A percentile compares a stretch with the other conserved stretches of the same genome.
These are phyloP conservation scores for Orthosia cruda DNA, from an alignment of 2,888 invertebrate species.

Conservation along the genomic window DNA sequence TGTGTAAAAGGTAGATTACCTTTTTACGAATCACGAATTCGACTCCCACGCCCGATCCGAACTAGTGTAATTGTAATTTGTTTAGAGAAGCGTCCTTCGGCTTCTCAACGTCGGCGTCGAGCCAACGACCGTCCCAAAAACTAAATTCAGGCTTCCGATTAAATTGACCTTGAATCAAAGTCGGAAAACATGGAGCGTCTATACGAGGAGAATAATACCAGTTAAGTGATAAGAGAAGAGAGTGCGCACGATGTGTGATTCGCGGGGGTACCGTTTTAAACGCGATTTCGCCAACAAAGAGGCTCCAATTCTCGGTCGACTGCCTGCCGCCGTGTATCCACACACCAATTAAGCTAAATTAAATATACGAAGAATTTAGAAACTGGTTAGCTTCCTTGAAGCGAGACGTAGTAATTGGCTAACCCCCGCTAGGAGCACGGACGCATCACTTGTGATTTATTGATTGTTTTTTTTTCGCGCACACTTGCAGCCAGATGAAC, in stretches of 20 bases:
- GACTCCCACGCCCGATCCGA: slow-evolving; percentile 51
- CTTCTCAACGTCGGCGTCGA: slow-evolving; percentile 38
- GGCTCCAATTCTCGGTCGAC: slow-evolving; percentile 89
- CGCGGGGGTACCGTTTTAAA: slow-evolving; percentile 85
- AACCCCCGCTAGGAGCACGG: slow-evolving; percentile 87
- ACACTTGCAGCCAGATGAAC: slow-evolving; percentile 72
- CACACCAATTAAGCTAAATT: slow-evolving; percentile 91
- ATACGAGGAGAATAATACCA: slow-evolving; percentile 69
- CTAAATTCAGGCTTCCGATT: slow-evolving; percentile 46
- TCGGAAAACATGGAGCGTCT: slow-evolving; percentile 46
- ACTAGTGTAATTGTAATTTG: slow-evolving; percentile 67
- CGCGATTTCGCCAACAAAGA: slow-evolving; percentile 88
- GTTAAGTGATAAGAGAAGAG: slow-evolving; percentile 75
- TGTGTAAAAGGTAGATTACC: slow-evolving; percentile 55
- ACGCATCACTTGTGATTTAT: slow-evolving; percentile 88
- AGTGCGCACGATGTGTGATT: slow-evolving; percentile 74
- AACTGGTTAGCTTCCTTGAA: slow-evolving; percentile 91
- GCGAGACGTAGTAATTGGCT: slow-evolving; percentile 91
- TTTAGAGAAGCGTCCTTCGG: slow-evolving; percentile 48
- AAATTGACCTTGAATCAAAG: slow-evolving; percentile 55
- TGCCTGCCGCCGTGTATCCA: slow-evolving; percentile 87
- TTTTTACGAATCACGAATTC: slow-evolving; percentile 66
- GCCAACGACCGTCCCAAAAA: slow-evolving; percentile 47
- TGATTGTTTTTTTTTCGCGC: slow-evolving; percentile 79
- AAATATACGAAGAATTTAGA: slow-evolving; percentile 92